These are phyloP conservation scores for Chelon auratus DNA, from an alignment of 2,797 vertebrate genomes.

Conservation along the genomic window DNA sequence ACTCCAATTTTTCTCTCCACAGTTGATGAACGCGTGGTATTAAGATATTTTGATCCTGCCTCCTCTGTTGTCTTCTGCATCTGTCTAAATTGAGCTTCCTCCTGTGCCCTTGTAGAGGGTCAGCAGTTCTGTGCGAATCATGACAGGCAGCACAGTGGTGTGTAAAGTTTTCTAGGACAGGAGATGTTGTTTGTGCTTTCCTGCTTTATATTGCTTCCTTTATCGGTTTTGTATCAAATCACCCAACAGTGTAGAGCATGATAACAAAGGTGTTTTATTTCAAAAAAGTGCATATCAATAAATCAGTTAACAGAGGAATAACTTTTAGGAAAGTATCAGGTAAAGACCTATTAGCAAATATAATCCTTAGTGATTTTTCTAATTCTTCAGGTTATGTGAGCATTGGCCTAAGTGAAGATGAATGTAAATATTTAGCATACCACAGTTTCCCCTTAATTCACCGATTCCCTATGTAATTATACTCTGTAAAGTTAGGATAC, in stretches of 20 bases:
- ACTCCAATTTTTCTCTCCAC: constrained; percentile 2
- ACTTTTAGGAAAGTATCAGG: constrained; percentile 1
- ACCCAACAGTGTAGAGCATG: constrained; percentile 13
- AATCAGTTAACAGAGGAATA: not conserved
- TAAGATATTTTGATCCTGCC: constrained; percentile 44
- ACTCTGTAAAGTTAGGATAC: constrained; percentile 28
- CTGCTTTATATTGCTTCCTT: constrained; percentile 26
- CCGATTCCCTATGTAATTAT: constrained; percentile 11
- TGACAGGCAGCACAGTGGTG: constrained; percentile 24
- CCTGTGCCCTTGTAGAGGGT: constrained; percentile 31
- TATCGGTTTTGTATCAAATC: constrained; percentile 42
- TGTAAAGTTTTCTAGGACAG: constrained; percentile 39
- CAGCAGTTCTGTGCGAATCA: constrained; percentile 45
- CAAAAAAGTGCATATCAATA: constrained; percentile 12
- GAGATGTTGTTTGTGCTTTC: constrained; percentile 48
- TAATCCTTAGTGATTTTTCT: not conserved
- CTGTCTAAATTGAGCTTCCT: constrained; percentile 16
- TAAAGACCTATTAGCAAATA: constrained; percentile 15
- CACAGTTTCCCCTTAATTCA: constrained; percentile 18
- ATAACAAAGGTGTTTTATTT: constrained; percentile 29
- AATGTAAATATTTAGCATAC: constrained; percentile 31
- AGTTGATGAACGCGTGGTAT: constrained; percentile 28
- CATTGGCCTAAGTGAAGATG: not conserved
- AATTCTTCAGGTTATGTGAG: not conserved
- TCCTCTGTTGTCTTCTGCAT: constrained; percentile 48